phyloP scores from a whole-genome alignment of 2,113 vertebrate species.

The Carassius gibelio region DNA sequence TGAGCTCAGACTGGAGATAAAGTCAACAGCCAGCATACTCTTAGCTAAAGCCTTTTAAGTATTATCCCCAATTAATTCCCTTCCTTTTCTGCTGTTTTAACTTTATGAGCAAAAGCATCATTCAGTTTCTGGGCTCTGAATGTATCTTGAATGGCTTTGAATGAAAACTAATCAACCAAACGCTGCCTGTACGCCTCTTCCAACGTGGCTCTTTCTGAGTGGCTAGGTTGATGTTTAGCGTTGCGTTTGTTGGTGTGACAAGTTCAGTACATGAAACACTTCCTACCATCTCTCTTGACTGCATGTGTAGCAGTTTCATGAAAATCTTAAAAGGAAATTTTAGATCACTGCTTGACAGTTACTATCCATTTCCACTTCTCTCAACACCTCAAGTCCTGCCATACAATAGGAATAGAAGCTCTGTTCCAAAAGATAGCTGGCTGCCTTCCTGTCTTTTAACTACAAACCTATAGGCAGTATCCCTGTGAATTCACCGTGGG shows the following conservation, averaged over 20 bases:
- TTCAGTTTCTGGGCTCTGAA: constrained; percentile 37
- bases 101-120: constrained; percentile 27
- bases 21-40: constrained; percentile 26
- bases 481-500: not conserved
- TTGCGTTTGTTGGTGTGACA: constrained; percentile 15
- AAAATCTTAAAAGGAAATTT: constrained; percentile 1
- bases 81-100: constrained; percentile 20
- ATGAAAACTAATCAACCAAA: constrained; percentile 1
- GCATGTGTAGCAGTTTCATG: not conserved
- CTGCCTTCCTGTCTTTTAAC: not conserved
- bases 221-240: constrained; percentile 3
- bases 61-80: constrained; percentile 24
- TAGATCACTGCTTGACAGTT: constrained; percentile 7
- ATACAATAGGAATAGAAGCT: not conserved
- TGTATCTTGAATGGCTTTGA: constrained; percentile 23
- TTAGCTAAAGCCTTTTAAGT: constrained; percentile 39
- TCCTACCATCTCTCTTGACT: not conserved
- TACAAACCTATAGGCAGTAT: not conserved
- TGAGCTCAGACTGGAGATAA: constrained; percentile 41
- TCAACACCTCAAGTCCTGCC: not conserved
- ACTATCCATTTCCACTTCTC: constrained; percentile 2
- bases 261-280: not conserved
- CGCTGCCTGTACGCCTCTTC: not conserved
- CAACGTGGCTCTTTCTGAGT: not conserved
- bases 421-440: not conserved